phyloP scores from a whole-genome alignment of 2,797 vertebrate species.

The Periophthalmus magnuspinnatus region DNA sequence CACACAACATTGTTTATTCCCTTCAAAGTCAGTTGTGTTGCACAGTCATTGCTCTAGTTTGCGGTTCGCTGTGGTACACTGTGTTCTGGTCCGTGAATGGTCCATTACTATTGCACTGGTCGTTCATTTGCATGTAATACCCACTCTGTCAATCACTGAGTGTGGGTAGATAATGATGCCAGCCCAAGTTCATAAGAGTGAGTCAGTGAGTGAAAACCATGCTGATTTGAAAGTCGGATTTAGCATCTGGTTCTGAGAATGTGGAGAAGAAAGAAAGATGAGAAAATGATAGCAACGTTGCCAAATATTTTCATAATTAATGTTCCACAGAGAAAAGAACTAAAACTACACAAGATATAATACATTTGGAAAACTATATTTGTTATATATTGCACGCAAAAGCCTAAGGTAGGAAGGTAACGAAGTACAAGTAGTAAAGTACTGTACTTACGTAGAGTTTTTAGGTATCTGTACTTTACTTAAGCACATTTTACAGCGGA shows the following conservation, averaged over 20 bases:
- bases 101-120: conserved; percentile 65
- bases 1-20: conserved; percentile 41
- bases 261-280: neutral
- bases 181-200: conserved; percentile 26
- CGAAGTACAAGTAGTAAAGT: too few species aligned
- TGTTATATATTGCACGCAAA: too few species aligned
- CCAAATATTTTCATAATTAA: conserved; percentile 44
- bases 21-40: conserved; percentile 45
- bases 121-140: conserved; percentile 59
- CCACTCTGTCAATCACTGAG: conserved; percentile 49
- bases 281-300: conserved; percentile 36
- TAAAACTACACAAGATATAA: conserved; percentile 4
- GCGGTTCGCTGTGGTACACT: conserved; percentile 12
- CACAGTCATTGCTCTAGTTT: conserved; percentile 21
- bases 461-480: too few species aligned
- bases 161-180: conserved; percentile 39
- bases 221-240: conserved; percentile 26
- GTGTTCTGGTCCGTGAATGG: conserved; percentile 36
- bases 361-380: neutral
- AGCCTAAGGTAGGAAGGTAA: too few species aligned
- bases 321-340: conserved; percentile 22
- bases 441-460: too few species aligned
- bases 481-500: too few species aligned
- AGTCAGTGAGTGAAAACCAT: conserved; percentile 1
- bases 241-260: conserved; percentile 46